A percentile compares a stretch with the other conserved stretches of the same genome.
phyloP scores from a whole-genome alignment of 2,113 vertebrate species.

The Murina feae region DNA sequence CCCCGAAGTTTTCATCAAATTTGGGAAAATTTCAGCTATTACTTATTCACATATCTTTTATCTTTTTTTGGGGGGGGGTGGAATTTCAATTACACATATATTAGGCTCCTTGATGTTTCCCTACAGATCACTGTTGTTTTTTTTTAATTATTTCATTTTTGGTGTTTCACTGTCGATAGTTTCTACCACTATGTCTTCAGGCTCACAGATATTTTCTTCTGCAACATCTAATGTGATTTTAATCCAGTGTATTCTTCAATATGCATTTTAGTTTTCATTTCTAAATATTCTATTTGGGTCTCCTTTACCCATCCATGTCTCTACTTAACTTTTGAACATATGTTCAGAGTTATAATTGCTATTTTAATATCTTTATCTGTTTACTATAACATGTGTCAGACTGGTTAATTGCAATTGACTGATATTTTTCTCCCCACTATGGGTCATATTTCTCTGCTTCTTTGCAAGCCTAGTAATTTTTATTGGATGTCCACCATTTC shows the following conservation, averaged over 20 bases:
- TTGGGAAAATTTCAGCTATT: not conserved
- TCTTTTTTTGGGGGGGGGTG: not conserved
- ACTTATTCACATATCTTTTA: not conserved
- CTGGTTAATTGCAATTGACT: not conserved
- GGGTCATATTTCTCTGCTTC: not conserved
- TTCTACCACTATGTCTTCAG: not conserved
- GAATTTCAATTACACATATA: not conserved
- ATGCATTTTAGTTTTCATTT: not conserved
- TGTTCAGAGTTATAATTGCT: not conserved
- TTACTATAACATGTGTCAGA: not conserved
- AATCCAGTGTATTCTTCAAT: not conserved
- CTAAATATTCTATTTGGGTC: not conserved
- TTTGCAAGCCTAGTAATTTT: not conserved
- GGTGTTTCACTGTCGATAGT: not conserved
- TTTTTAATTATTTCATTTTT: not conserved
- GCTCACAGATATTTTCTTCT: not conserved
- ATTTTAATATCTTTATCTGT: not conserved
- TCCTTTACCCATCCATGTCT: not conserved
- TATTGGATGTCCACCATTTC: not conserved
- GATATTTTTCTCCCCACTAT: not conserved
- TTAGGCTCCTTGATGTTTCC: not conserved
- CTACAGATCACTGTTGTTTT: not conserved
- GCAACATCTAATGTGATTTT: not conserved
- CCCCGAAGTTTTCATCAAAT: slow-evolving; percentile 15
- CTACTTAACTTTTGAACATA: not conserved